These are phyloP conservation scores for Pachycephus smyrnensis DNA, from an alignment of 2,888 invertebrate genomes.

Conservation along the genomic window DNA sequence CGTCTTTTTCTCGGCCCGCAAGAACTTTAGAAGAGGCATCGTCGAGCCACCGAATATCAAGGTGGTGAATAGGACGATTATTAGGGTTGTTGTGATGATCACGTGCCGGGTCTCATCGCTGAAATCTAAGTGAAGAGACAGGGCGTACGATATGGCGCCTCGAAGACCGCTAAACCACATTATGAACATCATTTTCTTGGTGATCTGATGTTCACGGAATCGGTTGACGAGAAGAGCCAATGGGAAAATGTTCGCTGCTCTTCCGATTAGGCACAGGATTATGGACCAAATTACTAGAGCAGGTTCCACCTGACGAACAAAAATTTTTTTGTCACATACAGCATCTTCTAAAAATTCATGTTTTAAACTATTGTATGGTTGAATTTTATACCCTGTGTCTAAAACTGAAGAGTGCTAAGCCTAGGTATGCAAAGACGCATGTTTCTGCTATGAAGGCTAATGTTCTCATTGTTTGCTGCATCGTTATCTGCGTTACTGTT, in stretches of 20 bases:
- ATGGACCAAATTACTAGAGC: conserved; percentile 96
- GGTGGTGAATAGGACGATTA: conserved; percentile 96
- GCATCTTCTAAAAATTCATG: neutral
- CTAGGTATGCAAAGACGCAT: conserved; percentile 98
- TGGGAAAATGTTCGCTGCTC: conserved; percentile 98
- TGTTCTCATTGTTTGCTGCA: conserved; percentile 98
- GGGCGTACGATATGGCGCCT: conserved; percentile 97
- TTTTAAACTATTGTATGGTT: neutral
- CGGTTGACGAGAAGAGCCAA: conserved; percentile 92
- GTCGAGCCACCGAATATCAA: conserved; percentile 96
- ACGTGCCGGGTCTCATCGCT: conserved; percentile 95
- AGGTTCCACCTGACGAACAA: conserved; percentile 71
- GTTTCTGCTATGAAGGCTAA: conserved; percentile 98
- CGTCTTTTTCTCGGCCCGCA: conserved; percentile 78
- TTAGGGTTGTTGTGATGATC: conserved; percentile 97
- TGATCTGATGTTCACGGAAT: conserved; percentile 97
- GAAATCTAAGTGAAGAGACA: conserved; percentile 94
- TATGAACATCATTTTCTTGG: conserved; percentile 98
- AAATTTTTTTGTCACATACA: neutral
- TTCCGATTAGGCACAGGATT: conserved; percentile 88
- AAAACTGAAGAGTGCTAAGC: conserved; percentile 94
- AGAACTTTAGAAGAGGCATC: conserved; percentile 94
- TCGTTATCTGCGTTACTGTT: conserved; percentile 98
- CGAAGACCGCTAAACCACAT: conserved; percentile 99
- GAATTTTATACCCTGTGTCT: conserved; percentile 79